Evolutionary conservation across 1,140 invertebrate genomes (phyloP).

Genomic region (Cydia amplana): DNA sequence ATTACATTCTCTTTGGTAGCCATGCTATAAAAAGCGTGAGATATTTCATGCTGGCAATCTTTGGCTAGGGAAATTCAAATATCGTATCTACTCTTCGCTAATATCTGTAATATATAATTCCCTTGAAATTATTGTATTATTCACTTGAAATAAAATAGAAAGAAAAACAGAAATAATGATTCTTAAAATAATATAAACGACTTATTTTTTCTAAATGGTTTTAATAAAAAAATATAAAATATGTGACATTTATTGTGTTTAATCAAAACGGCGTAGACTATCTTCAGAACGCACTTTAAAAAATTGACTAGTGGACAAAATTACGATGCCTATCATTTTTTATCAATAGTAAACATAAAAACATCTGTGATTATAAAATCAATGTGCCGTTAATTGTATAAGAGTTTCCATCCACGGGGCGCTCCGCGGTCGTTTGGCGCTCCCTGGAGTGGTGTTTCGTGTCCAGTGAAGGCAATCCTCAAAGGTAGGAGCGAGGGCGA

Average conservation of each 20-base stretch:
- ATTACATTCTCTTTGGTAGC: too few species aligned
- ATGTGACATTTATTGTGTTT: background rate
- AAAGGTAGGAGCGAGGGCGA: conserved; percentile 67
- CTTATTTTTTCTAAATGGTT: background rate
- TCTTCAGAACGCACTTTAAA: conserved; percentile 44
- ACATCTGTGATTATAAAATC: conserved; percentile 65
- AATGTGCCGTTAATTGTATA: conserved; percentile 61
- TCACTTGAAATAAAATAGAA: too few species aligned
- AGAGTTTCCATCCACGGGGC: conserved; percentile 50
- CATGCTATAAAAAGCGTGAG: too few species aligned
- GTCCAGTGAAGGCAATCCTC: conserved; percentile 62
- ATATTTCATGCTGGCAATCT: too few species aligned
- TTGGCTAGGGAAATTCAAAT: too few species aligned
- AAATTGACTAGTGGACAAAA: conserved; percentile 55
- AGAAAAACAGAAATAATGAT: too few species aligned
- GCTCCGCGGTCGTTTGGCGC: conserved; percentile 51
- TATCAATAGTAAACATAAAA: conserved; percentile 71
- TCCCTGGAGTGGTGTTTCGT: conserved; percentile 58
- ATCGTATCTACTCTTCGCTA: too few species aligned
- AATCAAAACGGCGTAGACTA: background rate
- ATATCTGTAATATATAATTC: too few species aligned
- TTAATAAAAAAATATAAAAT: background rate
- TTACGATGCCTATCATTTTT: conserved; percentile 52
- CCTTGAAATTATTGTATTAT: too few species aligned
- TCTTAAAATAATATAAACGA: background rate